Percentiles rank a stretch among this genome's conserved stretches.
These are phyloP conservation scores for Chrysochloris asiatica DNA, from an alignment of 2,113 vertebrate genomes.

Conservation along the genomic window DNA sequence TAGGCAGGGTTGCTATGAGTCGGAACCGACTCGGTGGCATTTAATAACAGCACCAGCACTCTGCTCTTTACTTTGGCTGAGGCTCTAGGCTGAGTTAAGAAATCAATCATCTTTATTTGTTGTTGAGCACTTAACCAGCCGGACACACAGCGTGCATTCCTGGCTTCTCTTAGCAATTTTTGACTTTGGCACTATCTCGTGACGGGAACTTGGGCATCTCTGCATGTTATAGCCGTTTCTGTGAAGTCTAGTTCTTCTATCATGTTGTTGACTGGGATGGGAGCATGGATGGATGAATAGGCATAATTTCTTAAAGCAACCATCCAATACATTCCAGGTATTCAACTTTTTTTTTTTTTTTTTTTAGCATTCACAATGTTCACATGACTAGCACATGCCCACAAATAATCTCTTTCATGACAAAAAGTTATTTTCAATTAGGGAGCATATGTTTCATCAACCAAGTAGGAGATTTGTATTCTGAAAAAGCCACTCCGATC, in stretches of 20 bases:
- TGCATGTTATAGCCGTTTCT: not conserved
- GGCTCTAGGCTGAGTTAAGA: not conserved
- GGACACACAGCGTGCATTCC: not conserved
- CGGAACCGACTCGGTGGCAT: too few species aligned
- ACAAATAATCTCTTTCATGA: constrained; percentile 46
- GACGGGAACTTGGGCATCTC: not conserved
- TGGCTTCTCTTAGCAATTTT: not conserved
- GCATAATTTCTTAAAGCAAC: not conserved
- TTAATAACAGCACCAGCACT: too few species aligned
- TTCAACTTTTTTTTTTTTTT: not conserved
- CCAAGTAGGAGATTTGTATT: not conserved
- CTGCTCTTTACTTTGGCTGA: not conserved
- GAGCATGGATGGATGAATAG: not conserved
- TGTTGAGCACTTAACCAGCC: not conserved
- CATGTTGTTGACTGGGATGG: not conserved
- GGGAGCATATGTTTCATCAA: not conserved
- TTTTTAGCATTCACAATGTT: not conserved
- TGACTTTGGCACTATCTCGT: not conserved
- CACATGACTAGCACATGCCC: not conserved
- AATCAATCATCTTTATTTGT: not conserved
- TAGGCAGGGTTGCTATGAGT: too few species aligned
- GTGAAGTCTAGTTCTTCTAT: not conserved
- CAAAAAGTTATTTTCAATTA: constrained; percentile 48
- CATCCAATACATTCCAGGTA: not conserved
- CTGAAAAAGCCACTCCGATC: not conserved